Percentiles rank a stretch among this genome's conserved stretches.
These are phyloP conservation scores for Phalanger gymnotis DNA, from an alignment of 2,797 vertebrate genomes.

Conservation along the genomic window DNA sequence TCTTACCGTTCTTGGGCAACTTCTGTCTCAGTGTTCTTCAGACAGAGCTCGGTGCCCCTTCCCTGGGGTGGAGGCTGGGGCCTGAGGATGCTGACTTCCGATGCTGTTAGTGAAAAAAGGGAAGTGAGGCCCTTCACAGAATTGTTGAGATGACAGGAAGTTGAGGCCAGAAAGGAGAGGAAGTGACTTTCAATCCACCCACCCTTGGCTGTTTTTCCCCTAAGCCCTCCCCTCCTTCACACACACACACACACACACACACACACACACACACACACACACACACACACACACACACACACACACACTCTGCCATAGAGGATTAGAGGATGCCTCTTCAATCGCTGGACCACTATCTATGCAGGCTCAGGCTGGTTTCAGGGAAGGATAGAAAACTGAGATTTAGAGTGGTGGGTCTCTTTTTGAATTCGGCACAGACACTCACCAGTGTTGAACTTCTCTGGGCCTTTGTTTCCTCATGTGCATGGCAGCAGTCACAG, in stretches of 20 bases:
- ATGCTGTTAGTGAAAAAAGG: conserved; percentile 72
- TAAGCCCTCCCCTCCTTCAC: background rate
- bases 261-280: no score
- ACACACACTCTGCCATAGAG: no score
- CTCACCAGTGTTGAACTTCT: background rate
- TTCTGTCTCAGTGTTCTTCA: background rate
- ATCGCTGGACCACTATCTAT: background rate
- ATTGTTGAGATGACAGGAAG: conserved; percentile 69
- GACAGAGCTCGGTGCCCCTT: conserved; percentile 1
- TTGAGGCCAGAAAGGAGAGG: conserved; percentile 56
- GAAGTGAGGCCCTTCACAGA: conserved; percentile 60
- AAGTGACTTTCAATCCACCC: conserved; percentile 60
- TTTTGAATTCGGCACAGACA: background rate
- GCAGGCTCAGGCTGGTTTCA: background rate
- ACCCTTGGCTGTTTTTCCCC: background rate
- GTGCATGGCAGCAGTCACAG: background rate
- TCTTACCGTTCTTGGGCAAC: conserved; percentile 68
- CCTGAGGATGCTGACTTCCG: conserved; percentile 32
- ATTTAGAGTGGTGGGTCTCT: background rate
- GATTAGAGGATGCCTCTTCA: background rate
- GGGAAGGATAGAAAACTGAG: background rate
- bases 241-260: background rate
- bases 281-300: background rate
- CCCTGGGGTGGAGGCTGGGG: background rate
- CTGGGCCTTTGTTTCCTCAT: conserved; percentile 13